phyloP scores from a whole-genome alignment of 2,113 vertebrate genomes.

The Osmerus eperlanus region DNA sequence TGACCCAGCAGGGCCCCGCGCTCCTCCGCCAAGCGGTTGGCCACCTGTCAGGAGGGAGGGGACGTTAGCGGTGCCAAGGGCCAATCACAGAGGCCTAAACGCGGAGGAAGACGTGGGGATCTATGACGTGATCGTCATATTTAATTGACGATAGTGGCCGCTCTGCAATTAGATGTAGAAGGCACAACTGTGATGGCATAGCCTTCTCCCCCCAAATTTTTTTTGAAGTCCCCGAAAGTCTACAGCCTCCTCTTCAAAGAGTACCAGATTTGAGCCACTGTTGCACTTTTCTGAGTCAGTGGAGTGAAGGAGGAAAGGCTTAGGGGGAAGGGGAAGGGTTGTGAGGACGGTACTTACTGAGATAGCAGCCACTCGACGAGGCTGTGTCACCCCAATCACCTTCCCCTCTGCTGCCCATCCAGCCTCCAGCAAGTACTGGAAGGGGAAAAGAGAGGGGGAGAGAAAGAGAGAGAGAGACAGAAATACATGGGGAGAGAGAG shows the following conservation, averaged over 20 bases:
- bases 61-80: neutral
- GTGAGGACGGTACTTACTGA: constrained; percentile 78
- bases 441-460: neutral
- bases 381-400: constrained; percentile 94
- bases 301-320: neutral
- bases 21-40: constrained; percentile 91
- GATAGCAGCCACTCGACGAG: constrained; percentile 91
- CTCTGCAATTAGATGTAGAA: too few species aligned
- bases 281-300: too few species aligned
- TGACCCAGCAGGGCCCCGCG: constrained; percentile 90
- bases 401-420: constrained; percentile 95
- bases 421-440: constrained; percentile 93
- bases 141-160: too few species aligned
- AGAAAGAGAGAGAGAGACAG: neutral
- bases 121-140: too few species aligned
- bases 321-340: neutral
- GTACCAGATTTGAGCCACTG: too few species aligned
- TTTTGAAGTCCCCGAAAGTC: too few species aligned
- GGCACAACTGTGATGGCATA: too few species aligned
- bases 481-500: neutral
- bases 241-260: too few species aligned
- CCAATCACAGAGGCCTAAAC: too few species aligned
- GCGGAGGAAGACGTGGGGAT: too few species aligned
- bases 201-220: too few species aligned
- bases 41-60: constrained; percentile 73